Conservation (phyloP, 2,888 invertebrate species). For the Papilio gigon region DNA sequence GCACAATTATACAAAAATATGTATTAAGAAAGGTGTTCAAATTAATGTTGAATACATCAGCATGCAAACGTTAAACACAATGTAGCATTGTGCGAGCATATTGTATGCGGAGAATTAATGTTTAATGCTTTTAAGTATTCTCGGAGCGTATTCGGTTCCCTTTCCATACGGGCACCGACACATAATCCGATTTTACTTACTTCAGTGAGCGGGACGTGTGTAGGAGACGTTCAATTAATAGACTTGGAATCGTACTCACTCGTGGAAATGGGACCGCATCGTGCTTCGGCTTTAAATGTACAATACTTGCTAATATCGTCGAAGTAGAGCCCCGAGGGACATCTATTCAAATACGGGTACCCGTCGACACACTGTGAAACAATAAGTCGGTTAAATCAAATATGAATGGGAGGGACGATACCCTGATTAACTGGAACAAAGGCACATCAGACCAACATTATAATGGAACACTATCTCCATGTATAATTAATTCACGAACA, state of each 20-base stretch:
- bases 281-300: slow-evolving; percentile 94
- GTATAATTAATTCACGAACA: background rate
- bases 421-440: slow-evolving; percentile 39
- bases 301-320: slow-evolving; percentile 95
- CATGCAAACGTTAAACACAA: slow-evolving; percentile 34
- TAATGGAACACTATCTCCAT: slow-evolving; percentile 11
- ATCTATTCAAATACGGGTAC: slow-evolving; percentile 92
- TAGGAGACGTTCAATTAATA: slow-evolving; percentile 41
- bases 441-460: slow-evolving; percentile 24
- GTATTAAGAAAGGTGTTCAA: slow-evolving; percentile 14
- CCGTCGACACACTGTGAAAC: slow-evolving; percentile 91
- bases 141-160: slow-evolving; percentile 34
- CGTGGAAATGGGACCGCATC: slow-evolving; percentile 93
- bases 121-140: slow-evolving; percentile 41
- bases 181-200: slow-evolving; percentile 41
- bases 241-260: slow-evolving; percentile 84
- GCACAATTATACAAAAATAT: background rate
- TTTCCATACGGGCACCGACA: slow-evolving; percentile 35
- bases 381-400: slow-evolving; percentile 39
- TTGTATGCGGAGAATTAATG: slow-evolving; percentile 39
- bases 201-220: slow-evolving; percentile 39
- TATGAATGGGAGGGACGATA: slow-evolving; percentile 33
- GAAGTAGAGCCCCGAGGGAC: slow-evolving; percentile 94
- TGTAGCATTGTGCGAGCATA: slow-evolving; percentile 35
- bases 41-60: slow-evolving; percentile 7